Evolutionary conservation across 2,797 vertebrate species (phyloP).

Genomic region (Bufotes viridis): DNA sequence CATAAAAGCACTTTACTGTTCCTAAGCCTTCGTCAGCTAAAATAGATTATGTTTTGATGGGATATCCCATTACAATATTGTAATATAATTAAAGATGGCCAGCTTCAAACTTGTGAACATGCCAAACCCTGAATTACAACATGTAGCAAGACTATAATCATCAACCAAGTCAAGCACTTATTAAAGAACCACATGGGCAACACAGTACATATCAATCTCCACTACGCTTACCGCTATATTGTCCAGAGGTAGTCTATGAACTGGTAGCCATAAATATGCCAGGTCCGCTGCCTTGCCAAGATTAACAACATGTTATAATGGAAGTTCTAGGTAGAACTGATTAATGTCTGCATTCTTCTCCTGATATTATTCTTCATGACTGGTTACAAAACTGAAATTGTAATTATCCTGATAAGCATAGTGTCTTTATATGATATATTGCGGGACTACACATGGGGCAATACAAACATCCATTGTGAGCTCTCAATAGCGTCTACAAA

Average conservation of each 20-base stretch:
- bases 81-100: slow-evolving; percentile 3
- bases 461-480: slow-evolving; percentile 31
- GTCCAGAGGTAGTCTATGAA: slow-evolving; percentile 25
- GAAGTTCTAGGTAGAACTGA: slow-evolving; percentile 35
- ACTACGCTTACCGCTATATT: slow-evolving; percentile 7
- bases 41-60: background rate
- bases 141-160: slow-evolving; percentile 3
- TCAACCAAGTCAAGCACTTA: slow-evolving; percentile 14
- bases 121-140: slow-evolving; percentile 36
- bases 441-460: slow-evolving; percentile 33
- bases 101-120: background rate
- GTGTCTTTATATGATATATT: slow-evolving; percentile 37
- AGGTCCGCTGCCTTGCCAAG: slow-evolving; percentile 16
- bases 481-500: slow-evolving; percentile 9
- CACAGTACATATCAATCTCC: slow-evolving; percentile 17
- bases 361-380: slow-evolving; percentile 29
- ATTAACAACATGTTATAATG: slow-evolving; percentile 37
- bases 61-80: slow-evolving; percentile 15
- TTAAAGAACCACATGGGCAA: background rate
- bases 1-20: background rate
- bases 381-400: slow-evolving; percentile 23
- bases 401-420: slow-evolving; percentile 41
- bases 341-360: slow-evolving; percentile 37
- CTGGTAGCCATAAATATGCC: slow-evolving; percentile 53
- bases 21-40: background rate